Evolutionary conservation across 2,888 invertebrate genomes (phyloP).

Genomic region (Drosophila lacicola): DNA sequence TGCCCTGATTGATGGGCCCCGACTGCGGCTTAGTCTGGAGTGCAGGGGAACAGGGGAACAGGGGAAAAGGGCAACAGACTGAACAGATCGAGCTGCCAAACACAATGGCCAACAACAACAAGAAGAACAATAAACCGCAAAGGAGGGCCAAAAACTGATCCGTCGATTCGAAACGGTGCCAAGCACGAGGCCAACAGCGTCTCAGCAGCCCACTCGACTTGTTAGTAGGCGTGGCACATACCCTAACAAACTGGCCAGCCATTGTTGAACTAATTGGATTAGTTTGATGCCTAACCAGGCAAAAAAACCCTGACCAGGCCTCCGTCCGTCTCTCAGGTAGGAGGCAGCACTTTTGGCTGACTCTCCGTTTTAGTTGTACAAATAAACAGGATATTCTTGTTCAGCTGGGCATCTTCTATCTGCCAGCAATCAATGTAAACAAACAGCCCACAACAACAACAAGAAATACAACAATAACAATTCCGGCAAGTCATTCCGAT

Average conservation of each 20-base stretch:
- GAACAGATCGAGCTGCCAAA: conserved; percentile 21
- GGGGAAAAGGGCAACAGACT: too few relatives aligned
- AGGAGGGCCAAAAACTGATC: conserved; percentile 33
- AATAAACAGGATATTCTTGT: conserved; percentile 64
- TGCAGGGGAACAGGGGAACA: neutral
- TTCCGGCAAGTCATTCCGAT: conserved; percentile 68
- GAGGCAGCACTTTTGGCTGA: conserved; percentile 40
- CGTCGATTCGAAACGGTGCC: conserved; percentile 21
- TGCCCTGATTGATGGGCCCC: conserved; percentile 33
- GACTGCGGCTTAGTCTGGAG: conserved; percentile 34
- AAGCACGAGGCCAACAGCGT: conserved; percentile 31
- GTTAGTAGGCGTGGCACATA: conserved; percentile 42
- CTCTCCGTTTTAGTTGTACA: conserved; percentile 60
- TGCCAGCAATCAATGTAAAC: conserved; percentile 73
- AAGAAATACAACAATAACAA: conserved; percentile 31
- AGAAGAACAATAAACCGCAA: conserved; percentile 7
- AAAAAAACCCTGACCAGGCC: conserved; percentile 20
- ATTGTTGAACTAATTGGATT: conserved; percentile 77
- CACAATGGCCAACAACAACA: conserved; percentile 24
- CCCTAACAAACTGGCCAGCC: conserved; percentile 16
- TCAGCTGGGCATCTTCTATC: conserved; percentile 39
- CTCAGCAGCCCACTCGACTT: conserved; percentile 33
- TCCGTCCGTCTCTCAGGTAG: conserved; percentile 36
- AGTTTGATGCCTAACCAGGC: conserved; percentile 70
- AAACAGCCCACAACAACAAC: conserved; percentile 49